A percentile compares a stretch with the other conserved stretches of the same genome.
These are phyloP conservation scores for Ursus arctos DNA, from an alignment of 2,113 vertebrate species.

Conservation along the genomic window DNA sequence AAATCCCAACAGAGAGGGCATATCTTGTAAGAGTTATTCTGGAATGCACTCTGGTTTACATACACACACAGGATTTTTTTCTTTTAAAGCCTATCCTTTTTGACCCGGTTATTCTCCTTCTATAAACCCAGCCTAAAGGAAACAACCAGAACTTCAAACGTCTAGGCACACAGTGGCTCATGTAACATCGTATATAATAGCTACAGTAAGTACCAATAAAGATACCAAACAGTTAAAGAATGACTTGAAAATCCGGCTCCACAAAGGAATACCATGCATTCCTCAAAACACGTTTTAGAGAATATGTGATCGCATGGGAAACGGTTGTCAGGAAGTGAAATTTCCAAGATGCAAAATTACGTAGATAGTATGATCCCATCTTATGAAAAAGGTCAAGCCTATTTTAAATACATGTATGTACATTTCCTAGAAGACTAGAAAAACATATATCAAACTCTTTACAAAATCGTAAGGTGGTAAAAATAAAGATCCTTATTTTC, in stretches of 20 bases:
- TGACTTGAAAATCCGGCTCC: not conserved
- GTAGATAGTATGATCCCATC: not conserved
- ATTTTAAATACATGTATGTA: not conserved
- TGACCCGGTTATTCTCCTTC: not conserved
- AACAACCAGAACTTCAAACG: not conserved
- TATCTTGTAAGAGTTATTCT: not conserved
- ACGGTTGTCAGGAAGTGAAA: not conserved
- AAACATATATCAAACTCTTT: not conserved
- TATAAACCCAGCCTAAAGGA: not conserved
- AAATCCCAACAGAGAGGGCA: not conserved
- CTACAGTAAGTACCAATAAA: not conserved
- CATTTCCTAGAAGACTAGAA: not conserved
- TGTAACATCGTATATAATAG: not conserved
- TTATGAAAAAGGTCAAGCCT: slow-evolving; percentile 30
- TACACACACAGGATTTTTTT: not conserved
- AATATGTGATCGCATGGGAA: not conserved
- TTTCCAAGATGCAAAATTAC: not conserved
- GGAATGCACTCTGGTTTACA: not conserved
- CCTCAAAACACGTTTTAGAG: slow-evolving; percentile 5
- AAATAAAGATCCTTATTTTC: not conserved
- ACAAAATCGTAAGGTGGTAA: not conserved
- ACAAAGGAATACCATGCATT: not conserved
- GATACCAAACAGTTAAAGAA: not conserved
- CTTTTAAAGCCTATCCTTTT: not conserved
- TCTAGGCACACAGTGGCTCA: not conserved